Percentiles rank a stretch among this genome's conserved stretches.
phyloP scores from a whole-genome alignment of 2,113 vertebrate species.

The Ammodytes dubius region DNA sequence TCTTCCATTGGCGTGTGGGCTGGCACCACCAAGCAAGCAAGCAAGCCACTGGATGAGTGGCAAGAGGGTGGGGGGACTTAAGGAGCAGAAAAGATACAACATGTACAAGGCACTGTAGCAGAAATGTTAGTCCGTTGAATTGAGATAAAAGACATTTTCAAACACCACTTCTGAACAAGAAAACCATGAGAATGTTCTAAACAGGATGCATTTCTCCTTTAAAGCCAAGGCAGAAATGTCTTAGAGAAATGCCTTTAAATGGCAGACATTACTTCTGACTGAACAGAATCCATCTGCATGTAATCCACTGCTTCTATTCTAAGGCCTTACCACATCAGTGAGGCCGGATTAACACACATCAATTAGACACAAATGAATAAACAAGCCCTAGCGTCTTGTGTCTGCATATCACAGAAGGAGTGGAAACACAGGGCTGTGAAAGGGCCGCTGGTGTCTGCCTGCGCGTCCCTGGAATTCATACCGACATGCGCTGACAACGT shows the following conservation, averaged over 20 bases:
- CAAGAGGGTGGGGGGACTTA: conserved; percentile 8
- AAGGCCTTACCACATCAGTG: conserved; percentile 33
- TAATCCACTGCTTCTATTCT: conserved; percentile 30
- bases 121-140: background rate
- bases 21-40: background rate
- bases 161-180: background rate
- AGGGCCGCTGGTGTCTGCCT: conserved; percentile 26
- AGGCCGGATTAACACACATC: conserved; percentile 53
- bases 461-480: conserved; percentile 26
- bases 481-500: conserved; percentile 28
- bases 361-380: conserved; percentile 52
- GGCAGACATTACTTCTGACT: conserved; percentile 5
- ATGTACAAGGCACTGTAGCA: background rate
- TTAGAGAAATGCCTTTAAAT: background rate
- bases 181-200: background rate
- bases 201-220: background rate
- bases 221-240: conserved; percentile 5
- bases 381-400: conserved; percentile 29
- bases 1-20: conserved; percentile 13
- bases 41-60: conserved; percentile 20
- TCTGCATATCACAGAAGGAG: conserved; percentile 32
- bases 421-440: conserved; percentile 24
- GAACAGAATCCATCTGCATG: conserved; percentile 12
- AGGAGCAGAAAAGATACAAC: background rate
- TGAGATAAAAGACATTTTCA: background rate